Percentiles rank a stretch among this genome's conserved stretches.
Conservation (phyloP, 2,113 vertebrate species). For the Kryptolebias marmoratus region DNA sequence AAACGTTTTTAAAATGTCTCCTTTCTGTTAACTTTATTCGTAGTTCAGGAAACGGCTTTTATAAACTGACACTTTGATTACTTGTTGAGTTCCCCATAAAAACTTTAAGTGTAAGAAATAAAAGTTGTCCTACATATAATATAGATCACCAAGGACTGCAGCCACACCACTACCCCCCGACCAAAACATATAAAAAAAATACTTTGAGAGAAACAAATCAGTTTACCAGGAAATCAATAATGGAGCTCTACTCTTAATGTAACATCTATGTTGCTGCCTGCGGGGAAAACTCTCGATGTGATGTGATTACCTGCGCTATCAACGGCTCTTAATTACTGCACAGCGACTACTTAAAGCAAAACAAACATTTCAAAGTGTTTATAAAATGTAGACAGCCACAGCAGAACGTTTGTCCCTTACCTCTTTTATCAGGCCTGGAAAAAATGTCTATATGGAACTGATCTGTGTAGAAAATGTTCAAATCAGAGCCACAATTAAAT, state of each 20-base stretch:
- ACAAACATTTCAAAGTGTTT: background rate
- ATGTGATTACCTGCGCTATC: constrained; percentile 5
- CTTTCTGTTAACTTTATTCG: background rate
- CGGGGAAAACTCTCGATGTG: background rate
- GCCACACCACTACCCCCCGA: too few species aligned
- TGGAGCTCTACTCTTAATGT: background rate
- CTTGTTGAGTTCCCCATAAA: background rate
- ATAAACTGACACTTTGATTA: background rate
- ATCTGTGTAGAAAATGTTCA: background rate
- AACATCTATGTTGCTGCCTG: background rate
- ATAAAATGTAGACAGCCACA: background rate
- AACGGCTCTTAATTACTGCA: constrained; percentile 8
- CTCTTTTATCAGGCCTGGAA: too few species aligned
- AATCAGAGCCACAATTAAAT: too few species aligned
- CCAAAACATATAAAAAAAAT: background rate
- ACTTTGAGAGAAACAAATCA: background rate
- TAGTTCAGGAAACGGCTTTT: background rate
- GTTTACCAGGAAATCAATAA: background rate
- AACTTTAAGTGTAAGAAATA: background rate
- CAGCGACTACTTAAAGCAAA: background rate
- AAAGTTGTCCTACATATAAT: background rate
- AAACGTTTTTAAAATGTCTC: too few species aligned
- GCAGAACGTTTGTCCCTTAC: background rate
- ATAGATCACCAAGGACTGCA: background rate
- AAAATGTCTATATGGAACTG: background rate